A percentile compares a stretch with the other conserved stretches of the same genome.
These are phyloP conservation scores for Cerastis leucographa DNA, from an alignment of 2,888 invertebrate genomes.

Conservation along the genomic window DNA sequence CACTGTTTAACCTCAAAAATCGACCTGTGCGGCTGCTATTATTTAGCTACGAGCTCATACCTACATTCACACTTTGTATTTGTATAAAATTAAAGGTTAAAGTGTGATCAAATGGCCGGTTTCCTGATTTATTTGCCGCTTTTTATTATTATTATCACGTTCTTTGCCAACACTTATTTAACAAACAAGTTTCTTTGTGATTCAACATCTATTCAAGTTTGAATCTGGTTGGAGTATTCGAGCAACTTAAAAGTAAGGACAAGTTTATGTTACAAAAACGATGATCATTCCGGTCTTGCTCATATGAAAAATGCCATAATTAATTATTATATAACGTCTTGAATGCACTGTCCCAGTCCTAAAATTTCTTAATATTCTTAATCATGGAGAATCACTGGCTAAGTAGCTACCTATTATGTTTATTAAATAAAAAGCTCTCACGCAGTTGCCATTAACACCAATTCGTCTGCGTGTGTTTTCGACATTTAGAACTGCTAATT, in stretches of 20 bases:
- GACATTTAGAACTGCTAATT: constrained; percentile 43
- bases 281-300: background rate
- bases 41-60: too few species aligned
- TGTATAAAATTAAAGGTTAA: constrained; percentile 4
- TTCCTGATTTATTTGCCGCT: background rate
- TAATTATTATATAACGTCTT: constrained; percentile 15
- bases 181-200: constrained; percentile 42
- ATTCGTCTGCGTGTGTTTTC: constrained; percentile 41
- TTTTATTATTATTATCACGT: constrained; percentile 14
- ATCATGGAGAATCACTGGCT: constrained; percentile 3
- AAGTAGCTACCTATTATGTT: background rate
- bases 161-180: constrained; percentile 28
- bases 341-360: background rate
- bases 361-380: constrained; percentile 11
- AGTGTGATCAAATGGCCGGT: background rate
- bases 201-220: constrained; percentile 27
- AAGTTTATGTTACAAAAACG: constrained; percentile 17
- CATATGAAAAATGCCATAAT: constrained; percentile 3
- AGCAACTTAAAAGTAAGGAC: constrained; percentile 11
- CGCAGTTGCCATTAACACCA: constrained; percentile 48
- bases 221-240: constrained; percentile 13
- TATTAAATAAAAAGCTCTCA: constrained; percentile 16
- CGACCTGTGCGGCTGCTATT: too few species aligned
- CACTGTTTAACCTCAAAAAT: too few species aligned
- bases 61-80: constrained; percentile 11